Conservation (phyloP, 2,888 invertebrate species). For the Tortricodes alternella region DNA sequence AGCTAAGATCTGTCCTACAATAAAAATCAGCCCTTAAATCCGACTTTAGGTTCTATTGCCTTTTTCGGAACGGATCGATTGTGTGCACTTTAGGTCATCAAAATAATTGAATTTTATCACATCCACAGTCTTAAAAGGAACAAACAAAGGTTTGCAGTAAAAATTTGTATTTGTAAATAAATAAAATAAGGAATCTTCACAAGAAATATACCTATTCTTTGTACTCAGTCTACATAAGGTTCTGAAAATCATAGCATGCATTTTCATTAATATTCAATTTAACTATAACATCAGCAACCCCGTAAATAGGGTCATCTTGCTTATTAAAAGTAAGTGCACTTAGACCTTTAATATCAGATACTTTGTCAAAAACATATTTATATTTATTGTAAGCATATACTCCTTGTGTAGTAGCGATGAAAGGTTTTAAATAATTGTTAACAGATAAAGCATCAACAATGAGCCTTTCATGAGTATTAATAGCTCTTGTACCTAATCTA, state of each 20-base stretch:
- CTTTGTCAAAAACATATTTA: constrained; percentile 63
- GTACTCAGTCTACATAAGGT: neutral
- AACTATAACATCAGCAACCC: constrained; percentile 58
- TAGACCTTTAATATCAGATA: constrained; percentile 1
- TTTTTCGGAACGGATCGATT: too few relatives aligned
- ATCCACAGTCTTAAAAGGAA: too few relatives aligned
- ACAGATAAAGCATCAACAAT: constrained; percentile 14
- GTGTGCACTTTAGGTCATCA: too few relatives aligned
- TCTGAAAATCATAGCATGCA: constrained; percentile 1
- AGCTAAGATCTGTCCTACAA: too few relatives aligned
- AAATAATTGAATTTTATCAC: too few relatives aligned
- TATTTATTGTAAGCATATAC: constrained; percentile 61
- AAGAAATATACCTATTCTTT: too few relatives aligned
- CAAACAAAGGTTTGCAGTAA: too few relatives aligned
- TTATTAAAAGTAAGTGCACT: constrained; percentile 56
- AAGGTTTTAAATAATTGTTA: constrained; percentile 7
- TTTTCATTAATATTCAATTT: constrained; percentile 42
- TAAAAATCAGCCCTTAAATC: too few relatives aligned
- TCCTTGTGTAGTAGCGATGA: neutral
- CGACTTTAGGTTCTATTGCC: too few relatives aligned
- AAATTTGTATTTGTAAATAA: too few relatives aligned
- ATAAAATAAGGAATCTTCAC: too few relatives aligned
- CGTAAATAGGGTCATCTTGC: constrained; percentile 61
- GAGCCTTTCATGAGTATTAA: neutral
- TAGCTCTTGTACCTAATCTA: constrained; percentile 54